These are phyloP conservation scores for Steatocranus sp. DNA, from an alignment of 2,797 vertebrate genomes.

Conservation along the genomic window DNA sequence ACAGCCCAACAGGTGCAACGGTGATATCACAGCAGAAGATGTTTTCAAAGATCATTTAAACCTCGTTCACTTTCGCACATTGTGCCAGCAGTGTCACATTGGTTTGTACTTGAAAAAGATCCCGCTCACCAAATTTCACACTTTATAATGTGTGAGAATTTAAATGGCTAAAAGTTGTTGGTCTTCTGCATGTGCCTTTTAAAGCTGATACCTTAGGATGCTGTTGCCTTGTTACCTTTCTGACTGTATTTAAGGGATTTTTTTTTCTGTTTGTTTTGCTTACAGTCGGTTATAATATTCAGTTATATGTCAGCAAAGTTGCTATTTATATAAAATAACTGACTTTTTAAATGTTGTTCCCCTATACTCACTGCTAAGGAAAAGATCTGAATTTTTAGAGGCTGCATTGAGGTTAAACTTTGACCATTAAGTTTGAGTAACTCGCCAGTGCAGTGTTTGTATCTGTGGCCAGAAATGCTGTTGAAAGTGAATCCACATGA, in stretches of 20 bases:
- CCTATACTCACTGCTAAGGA: neutral
- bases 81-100: slow-evolving; percentile 25
- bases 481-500: neutral
- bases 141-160: neutral
- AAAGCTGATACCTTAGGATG: neutral
- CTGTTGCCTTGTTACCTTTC: neutral
- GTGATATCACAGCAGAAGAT: slow-evolving; percentile 39
- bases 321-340: neutral
- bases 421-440: neutral
- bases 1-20: slow-evolving; percentile 42
- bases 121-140: neutral
- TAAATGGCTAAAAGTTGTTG: neutral
- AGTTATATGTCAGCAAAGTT: neutral
- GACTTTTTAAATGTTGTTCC: neutral
- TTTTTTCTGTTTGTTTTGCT: neutral
- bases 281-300: neutral
- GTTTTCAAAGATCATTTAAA: slow-evolving; percentile 46
- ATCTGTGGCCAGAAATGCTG: neutral
- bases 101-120: slow-evolving; percentile 18
- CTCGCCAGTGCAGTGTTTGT: fast-evolving
- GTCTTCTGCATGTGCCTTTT: neutral
- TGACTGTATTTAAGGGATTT: neutral
- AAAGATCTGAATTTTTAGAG: neutral
- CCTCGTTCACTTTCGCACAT: slow-evolving; percentile 12
- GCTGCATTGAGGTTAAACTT: neutral